These are phyloP conservation scores for Polyommatus icarus DNA, from an alignment of 2,888 invertebrate species.

Conservation along the genomic window DNA sequence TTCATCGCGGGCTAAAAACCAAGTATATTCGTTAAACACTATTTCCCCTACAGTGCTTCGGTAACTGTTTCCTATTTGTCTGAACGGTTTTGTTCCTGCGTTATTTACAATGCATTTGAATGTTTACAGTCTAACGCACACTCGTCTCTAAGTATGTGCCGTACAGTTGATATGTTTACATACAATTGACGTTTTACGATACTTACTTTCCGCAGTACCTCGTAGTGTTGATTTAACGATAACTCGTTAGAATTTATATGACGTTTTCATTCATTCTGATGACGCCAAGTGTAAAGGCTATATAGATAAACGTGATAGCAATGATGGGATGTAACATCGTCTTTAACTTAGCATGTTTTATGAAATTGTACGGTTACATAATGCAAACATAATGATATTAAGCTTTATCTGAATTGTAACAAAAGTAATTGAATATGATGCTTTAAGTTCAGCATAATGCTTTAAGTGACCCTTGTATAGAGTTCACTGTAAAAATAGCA, in stretches of 20 bases:
- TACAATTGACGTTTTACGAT: constrained; percentile 29
- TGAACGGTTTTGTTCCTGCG: constrained; percentile 31
- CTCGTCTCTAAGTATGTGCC: constrained; percentile 1
- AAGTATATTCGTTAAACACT: neutral
- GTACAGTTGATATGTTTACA: constrained; percentile 10
- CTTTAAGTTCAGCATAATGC: too few relatives aligned
- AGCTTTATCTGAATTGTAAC: too few relatives aligned
- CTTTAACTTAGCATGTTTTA: too few relatives aligned
- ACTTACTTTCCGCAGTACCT: constrained; percentile 26
- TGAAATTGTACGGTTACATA: too few relatives aligned
- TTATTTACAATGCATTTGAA: constrained; percentile 17
- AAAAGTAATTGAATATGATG: too few relatives aligned
- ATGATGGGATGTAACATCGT: too few relatives aligned
- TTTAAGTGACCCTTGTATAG: too few relatives aligned
- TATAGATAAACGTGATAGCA: too few relatives aligned
- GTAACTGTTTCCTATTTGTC: constrained; percentile 47
- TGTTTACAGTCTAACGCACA: constrained; percentile 14
- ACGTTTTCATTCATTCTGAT: neutral
- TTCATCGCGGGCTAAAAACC: too few relatives aligned
- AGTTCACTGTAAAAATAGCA: too few relatives aligned
- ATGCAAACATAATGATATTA: too few relatives aligned
- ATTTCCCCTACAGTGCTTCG: neutral
- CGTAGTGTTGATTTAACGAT: neutral
- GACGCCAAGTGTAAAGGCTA: too few relatives aligned
- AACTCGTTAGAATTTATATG: neutral